These are phyloP conservation scores for Drosophila pegasa DNA, from an alignment of 2,888 invertebrate species.

Conservation along the genomic window DNA sequence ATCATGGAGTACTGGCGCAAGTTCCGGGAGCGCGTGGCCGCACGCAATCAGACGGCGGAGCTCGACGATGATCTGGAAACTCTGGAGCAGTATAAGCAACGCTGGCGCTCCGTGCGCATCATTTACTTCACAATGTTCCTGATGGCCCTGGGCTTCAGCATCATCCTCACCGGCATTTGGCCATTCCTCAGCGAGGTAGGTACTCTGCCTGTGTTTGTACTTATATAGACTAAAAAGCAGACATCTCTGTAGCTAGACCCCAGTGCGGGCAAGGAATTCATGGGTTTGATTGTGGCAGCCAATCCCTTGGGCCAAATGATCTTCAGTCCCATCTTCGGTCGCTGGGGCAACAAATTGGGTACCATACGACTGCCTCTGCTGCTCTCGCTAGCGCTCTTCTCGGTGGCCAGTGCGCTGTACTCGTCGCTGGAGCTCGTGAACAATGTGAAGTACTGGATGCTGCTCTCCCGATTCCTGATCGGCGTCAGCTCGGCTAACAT, in stretches of 20 bases:
- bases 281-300: slow-evolving; percentile 93
- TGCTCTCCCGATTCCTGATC: slow-evolving; percentile 91
- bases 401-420: slow-evolving; percentile 90
- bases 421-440: slow-evolving; percentile 90
- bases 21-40: slow-evolving; percentile 42
- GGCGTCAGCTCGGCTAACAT: slow-evolving; percentile 93
- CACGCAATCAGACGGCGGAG: slow-evolving; percentile 60
- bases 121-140: slow-evolving; percentile 96
- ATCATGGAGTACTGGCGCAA: slow-evolving; percentile 71
- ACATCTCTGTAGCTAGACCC: slow-evolving; percentile 89
- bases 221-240: neutral
- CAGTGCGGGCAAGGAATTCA: slow-evolving; percentile 91
- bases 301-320: slow-evolving; percentile 95
- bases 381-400: slow-evolving; percentile 89
- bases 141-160: slow-evolving; percentile 95
- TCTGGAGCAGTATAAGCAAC: slow-evolving; percentile 87
- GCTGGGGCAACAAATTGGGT: slow-evolving; percentile 92
- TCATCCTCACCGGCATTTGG: slow-evolving; percentile 94
- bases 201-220: neutral
- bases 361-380: slow-evolving; percentile 90
- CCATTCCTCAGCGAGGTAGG: slow-evolving; percentile 93
- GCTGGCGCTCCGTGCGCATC: slow-evolving; percentile 92
- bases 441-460: slow-evolving; percentile 90
- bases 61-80: slow-evolving; percentile 88
- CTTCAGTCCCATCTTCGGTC: slow-evolving; percentile 93